Conservation (phyloP, 2,797 vertebrate genomes). For the Lithobates sylvaticus region DNA sequence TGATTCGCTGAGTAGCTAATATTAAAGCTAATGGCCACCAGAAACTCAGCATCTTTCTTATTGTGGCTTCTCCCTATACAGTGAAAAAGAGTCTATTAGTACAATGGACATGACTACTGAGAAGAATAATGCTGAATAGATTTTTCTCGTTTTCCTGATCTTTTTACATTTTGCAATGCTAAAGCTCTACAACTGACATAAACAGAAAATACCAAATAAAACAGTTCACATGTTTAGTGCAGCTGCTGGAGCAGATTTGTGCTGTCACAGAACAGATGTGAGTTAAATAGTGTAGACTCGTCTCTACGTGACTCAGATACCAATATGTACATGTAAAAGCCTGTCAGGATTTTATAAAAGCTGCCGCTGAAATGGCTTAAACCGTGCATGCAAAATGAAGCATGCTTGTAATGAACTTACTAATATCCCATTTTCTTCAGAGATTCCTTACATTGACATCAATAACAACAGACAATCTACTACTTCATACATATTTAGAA, state of each 20-base stretch:
- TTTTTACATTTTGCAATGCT: constrained; percentile 17
- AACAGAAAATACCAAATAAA: not conserved
- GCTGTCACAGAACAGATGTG: constrained; percentile 8
- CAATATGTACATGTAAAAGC: not conserved
- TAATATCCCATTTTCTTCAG: no score
- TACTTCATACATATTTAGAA: not conserved
- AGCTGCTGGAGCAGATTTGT: constrained; percentile 20
- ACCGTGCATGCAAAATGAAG: not conserved
- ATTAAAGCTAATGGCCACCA: constrained; percentile 99
- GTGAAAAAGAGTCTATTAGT: constrained; percentile 47
- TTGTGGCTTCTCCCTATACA: constrained; percentile 91
- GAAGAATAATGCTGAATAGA: constrained; percentile 44
- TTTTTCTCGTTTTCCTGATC: constrained; percentile 39
- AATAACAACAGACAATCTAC: not conserved
- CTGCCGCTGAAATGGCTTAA: not conserved
- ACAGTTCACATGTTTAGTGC: not conserved
- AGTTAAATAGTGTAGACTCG: not conserved
- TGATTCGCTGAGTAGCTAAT: constrained; percentile 95
- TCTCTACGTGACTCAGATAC: not conserved
- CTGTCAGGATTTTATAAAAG: not conserved
- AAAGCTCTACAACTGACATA: not conserved
- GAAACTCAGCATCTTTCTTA: constrained; percentile 96
- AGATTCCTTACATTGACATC: no score
- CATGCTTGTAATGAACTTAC: no score
- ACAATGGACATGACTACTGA: constrained; percentile 3